Evolutionary conservation across 2,888 invertebrate genomes (phyloP), one percentile per base, ranked within the genome.

Genomic region (Rhimphoctona megacephalus): DNA sequence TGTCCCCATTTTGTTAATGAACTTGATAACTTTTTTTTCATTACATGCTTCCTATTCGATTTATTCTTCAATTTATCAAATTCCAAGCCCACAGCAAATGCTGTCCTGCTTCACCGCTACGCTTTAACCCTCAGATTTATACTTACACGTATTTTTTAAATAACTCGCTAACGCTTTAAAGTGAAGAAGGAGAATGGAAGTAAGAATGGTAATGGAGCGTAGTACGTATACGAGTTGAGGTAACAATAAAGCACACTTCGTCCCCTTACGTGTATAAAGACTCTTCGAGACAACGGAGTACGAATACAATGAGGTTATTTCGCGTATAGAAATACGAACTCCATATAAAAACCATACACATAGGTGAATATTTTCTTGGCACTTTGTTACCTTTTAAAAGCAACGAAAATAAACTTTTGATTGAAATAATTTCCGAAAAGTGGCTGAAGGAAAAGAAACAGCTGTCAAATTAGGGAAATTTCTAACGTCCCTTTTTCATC

Each of bases 171-270:
- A 61, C 30, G 67, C 54, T 61, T 61, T 61, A 17, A n/a, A 49
- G 43, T 46, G 17, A 3, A 77, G 64, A n/a, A 19, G n/a, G 30
- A 19, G 46, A 9, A n/a, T 43, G 36, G 11, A 64, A 64, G 46
- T 33, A 43, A 77, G 25, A 64, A 46, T 49, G 6, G n/a, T 64
- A 64, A 77, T 46, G 64, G 46, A 33, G 11, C n/a, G 46, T 46
- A n/a, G 39, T 39, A 7, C 36, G 14, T 30, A 39, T 25, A 64
- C 33, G n/a, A 49, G 43, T 52, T 54, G 54, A n/a, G 14, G 22
- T 36, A 73, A 73, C 36, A 72, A 49, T 52, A 52, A 72, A 52
- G 36, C 22, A 36, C 54, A 54, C 33, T 52, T 33, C 22, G 33
- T 72, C n/a, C 54, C 17, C 33, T 52, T 54, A 36, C 19, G 73